Evolutionary conservation across 2,113 vertebrate species (phyloP).

Genomic region (Channa argus): DNA sequence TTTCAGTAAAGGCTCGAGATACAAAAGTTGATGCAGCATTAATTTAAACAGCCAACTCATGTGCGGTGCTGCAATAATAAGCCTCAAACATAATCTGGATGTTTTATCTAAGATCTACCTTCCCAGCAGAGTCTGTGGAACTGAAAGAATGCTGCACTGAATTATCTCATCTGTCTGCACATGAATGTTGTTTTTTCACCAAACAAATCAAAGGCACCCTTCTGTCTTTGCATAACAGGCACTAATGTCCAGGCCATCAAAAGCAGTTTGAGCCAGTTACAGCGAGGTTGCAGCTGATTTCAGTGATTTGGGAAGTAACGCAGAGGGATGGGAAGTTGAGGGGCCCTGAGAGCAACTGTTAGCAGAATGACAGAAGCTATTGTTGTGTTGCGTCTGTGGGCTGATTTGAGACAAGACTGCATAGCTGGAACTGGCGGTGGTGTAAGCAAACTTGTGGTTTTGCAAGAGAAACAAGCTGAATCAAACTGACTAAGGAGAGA

Average conservation of each 20-base stretch:
- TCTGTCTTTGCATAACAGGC: conserved; percentile 53
- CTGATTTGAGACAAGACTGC: conserved; percentile 44
- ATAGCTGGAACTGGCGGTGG: conserved; percentile 43
- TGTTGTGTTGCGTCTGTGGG: conserved; percentile 66
- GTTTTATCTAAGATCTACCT: conserved; percentile 36
- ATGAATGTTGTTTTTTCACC: conserved; percentile 69
- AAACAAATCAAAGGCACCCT: conserved; percentile 65
- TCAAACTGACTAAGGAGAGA: conserved; percentile 16
- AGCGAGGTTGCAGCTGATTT: conserved; percentile 59
- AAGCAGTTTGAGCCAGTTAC: conserved; percentile 57
- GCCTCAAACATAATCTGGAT: conserved; percentile 11
- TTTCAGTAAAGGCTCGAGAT: background rate
- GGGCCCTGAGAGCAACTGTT: conserved; percentile 44
- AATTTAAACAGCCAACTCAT: background rate
- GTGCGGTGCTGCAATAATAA: background rate
- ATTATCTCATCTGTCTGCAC: conserved; percentile 48
- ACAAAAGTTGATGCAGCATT: background rate
- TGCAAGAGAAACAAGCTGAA: conserved; percentile 28
- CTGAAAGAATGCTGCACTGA: conserved; percentile 47
- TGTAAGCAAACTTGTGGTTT: conserved; percentile 55
- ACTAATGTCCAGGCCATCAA: conserved; percentile 36
- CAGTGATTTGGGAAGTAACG: conserved; percentile 58
- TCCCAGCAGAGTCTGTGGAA: conserved; percentile 24
- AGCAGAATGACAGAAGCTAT: conserved; percentile 64
- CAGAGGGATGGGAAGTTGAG: conserved; percentile 45